Evolutionary conservation across 2,888 invertebrate genomes (phyloP).

Genomic region (Leptinotarsa peninsularis): DNA sequence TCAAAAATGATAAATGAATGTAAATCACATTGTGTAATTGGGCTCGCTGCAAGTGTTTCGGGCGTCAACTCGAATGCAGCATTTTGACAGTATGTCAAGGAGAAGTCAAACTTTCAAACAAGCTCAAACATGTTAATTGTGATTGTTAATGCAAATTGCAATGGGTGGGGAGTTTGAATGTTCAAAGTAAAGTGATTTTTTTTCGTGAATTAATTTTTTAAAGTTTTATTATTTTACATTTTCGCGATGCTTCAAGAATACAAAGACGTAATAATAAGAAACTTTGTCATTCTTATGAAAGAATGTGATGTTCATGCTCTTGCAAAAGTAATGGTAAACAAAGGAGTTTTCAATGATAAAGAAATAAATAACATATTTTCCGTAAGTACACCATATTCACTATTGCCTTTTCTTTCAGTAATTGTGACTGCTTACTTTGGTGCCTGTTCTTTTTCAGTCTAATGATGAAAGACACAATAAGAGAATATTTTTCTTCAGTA

Average conservation of each 20-base stretch:
- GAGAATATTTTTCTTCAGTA: constrained; percentile 49
- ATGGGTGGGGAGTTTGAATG: too few species aligned
- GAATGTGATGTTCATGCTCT: constrained; percentile 46
- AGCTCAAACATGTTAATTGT: too few species aligned
- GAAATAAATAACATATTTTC: constrained; percentile 49
- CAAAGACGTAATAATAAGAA: constrained; percentile 44
- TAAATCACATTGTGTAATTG: too few species aligned
- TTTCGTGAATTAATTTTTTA: too few species aligned
- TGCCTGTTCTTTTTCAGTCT: constrained; percentile 34
- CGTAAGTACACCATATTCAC: constrained; percentile 39
- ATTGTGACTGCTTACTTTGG: too few species aligned
- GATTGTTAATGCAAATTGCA: too few species aligned
- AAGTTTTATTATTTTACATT: background rate
- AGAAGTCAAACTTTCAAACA: background rate
- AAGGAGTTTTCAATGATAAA: constrained; percentile 43
- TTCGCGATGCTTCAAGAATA: constrained; percentile 45
- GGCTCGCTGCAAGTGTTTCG: too few species aligned
- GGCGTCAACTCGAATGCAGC: too few species aligned
- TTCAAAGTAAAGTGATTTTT: too few species aligned
- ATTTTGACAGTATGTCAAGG: too few species aligned
- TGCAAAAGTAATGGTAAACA: constrained; percentile 39
- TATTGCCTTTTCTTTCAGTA: background rate
- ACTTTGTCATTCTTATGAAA: constrained; percentile 47
- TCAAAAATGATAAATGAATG: too few species aligned
- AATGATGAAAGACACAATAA: constrained; percentile 51